Base-by-base conservation (phyloP, 2,113 vertebrate species). In the Sander vitreus region DNA sequence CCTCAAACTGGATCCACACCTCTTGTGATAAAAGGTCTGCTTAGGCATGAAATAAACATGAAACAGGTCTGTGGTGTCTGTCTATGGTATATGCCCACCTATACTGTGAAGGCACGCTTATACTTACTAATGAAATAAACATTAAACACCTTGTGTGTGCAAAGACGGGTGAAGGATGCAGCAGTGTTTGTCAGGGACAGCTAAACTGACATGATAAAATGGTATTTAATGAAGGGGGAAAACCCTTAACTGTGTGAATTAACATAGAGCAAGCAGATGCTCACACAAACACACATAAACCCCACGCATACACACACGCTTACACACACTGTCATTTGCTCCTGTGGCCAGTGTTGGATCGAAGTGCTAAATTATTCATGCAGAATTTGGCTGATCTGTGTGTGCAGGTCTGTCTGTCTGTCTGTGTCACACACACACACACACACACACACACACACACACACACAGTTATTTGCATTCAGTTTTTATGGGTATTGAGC, bases 281-380 rank as follows among this genome's bases (percentile, higher is more conserved):
- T 48, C 25, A 25, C 21, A 55, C 65, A 64, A 71, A 63, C 50
- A 68, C 9, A 39, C 9, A 23, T 18, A n/a, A 59, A 73, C 23
- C 25, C 33, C n/a, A 64, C 27, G 6, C 7, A 51, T 14, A 73
- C 53, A 68, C 36, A 30, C 33, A 45, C 43, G 48, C n/a, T 19
- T 59, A 53, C 43, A 79, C 25, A 73, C 70, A 79, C 82, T 65
- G 80, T 39, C 85, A 73, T 54, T 64, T 79, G 88, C 73, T 81
- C 78, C 71, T 70, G 84, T 91, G 91, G 83, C 82, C 86, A 55
- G 72, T 50, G 47, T 58, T 70, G 80, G 81, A 90, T 93, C 83
- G 76, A 91, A 88, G 58, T 45, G 64, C 62, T 93, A 85, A 93
- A 95, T 94, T 88, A 94, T 94, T 94, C 87, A 95, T 93, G 73